Conservation (phyloP, 2,888 invertebrate genomes). For the Tetanocera ferruginea region DNA sequence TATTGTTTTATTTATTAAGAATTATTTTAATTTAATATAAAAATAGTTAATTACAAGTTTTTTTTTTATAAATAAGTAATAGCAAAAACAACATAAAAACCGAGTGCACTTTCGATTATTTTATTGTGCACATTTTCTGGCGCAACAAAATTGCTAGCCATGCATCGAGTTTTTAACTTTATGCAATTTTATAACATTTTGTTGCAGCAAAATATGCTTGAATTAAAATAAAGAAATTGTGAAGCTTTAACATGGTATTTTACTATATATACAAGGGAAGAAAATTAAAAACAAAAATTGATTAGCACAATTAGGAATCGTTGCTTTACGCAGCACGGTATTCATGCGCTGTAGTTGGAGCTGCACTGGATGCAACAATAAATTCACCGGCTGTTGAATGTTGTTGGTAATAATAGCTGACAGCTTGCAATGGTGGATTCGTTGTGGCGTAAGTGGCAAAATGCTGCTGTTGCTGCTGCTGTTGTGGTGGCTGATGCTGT, state of each 20-base stretch:
- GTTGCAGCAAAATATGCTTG: no score
- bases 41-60: conserved; percentile 33
- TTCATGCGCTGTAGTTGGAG: conserved; percentile 31
- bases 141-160: not conserved
- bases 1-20: conserved; percentile 16
- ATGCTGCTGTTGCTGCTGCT: conserved; percentile 13
- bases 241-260: no score
- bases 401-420: conserved; percentile 49
- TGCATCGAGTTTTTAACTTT: not conserved
- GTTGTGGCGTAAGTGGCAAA: conserved; percentile 39
- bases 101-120: not conserved
- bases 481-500: conserved; percentile 19
- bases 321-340: conserved; percentile 30
- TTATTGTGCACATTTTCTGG: not conserved
- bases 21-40: conserved; percentile 26
- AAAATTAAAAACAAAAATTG: no score
- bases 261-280: not conserved
- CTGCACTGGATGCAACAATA: conserved; percentile 40
- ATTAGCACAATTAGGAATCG: not conserved
- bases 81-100: not conserved
- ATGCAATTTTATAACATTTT: no score
- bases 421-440: conserved; percentile 39
- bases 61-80: conserved; percentile 25
- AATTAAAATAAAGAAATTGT: no score
- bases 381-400: conserved; percentile 43